phyloP scores from a whole-genome alignment of 2,888 invertebrate species.

The Perizoma affinitatum region DNA sequence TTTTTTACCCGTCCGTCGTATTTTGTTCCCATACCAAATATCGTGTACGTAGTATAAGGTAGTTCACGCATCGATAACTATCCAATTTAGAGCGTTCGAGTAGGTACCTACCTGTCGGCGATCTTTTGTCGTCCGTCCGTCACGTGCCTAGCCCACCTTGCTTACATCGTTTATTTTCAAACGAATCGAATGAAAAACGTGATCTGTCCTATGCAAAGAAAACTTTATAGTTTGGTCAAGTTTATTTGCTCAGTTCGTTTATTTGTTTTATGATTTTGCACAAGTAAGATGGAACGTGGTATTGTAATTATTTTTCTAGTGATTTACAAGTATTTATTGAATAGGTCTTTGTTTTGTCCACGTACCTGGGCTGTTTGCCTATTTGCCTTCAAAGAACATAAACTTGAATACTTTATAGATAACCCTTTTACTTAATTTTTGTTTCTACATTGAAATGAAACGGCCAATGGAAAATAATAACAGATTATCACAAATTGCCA shows the following conservation, averaged over 20 bases:
- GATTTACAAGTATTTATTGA: too few species aligned
- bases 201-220: slow-evolving; percentile 58
- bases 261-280: slow-evolving; percentile 15
- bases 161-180: slow-evolving; percentile 60
- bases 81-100: slow-evolving; percentile 71
- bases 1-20: too few species aligned
- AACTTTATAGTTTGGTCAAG: slow-evolving; percentile 45
- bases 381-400: too few species aligned
- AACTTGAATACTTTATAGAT: too few species aligned
- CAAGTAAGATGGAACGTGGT: slow-evolving; percentile 3
- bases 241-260: slow-evolving; percentile 43
- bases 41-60: background rate
- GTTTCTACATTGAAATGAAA: too few species aligned
- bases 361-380: too few species aligned
- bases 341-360: too few species aligned
- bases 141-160: slow-evolving; percentile 65
- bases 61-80: slow-evolving; percentile 80
- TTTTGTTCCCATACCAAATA: slow-evolving; percentile 19
- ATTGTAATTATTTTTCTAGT: background rate
- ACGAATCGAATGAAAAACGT: slow-evolving; percentile 61
- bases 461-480: too few species aligned
- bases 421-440: too few species aligned
- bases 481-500: too few species aligned
- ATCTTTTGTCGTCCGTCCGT: slow-evolving; percentile 76
- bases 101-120: slow-evolving; percentile 67